Evolutionary conservation across 2,797 vertebrate species (phyloP), one percentile per base, ranked within the genome.

Genomic region (Channa striata): DNA sequence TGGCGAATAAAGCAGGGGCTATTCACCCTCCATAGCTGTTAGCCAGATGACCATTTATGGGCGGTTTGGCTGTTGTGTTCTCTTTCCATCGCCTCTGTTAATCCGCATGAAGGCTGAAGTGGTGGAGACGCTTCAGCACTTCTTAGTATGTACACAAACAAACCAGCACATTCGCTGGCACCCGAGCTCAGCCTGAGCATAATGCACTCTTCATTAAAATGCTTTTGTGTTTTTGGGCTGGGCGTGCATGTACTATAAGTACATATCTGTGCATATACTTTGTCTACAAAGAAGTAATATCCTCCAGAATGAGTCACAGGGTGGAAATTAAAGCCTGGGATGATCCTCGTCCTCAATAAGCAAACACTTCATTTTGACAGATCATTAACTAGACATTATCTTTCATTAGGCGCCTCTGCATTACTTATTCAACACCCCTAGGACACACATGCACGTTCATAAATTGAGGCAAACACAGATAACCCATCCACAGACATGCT

Each of bases 351-450:
- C 72, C 60, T 89, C 81, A 88, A 84, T 88, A 85, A 91, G 84
- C 87, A 91, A 92, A 90, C 90, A 83, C 89, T 92, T 93, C 80
- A 87, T 91, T 91, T 89, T 92, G 91, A 90, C 89, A 93, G 89
- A 87, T 90, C 90, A 93, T 94, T 93, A 92, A 86, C 89, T 84
- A 84, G 83, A 90, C 90, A 85, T 92, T 91, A 91, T 92, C 87
- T 89, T 92, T 90, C 89, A 91, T 91, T 89, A 93, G 88, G 82
- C 71, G 63, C 82, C 85, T 88, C 87, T 74, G 78, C 81, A 90
- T 91, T 90, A 89, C 81, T 85, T 90, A 92, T 91, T 87, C 82
- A 91, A 87, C 75, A 85, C 83, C 68, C 77, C 60, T 46, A 87
- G 81, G 86, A 84, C 75, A 74, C 74, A 68, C 75, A 81, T 50